These are phyloP conservation scores for Drosophila anomalipes DNA, from an alignment of 2,888 invertebrate genomes.

Conservation along the genomic window DNA sequence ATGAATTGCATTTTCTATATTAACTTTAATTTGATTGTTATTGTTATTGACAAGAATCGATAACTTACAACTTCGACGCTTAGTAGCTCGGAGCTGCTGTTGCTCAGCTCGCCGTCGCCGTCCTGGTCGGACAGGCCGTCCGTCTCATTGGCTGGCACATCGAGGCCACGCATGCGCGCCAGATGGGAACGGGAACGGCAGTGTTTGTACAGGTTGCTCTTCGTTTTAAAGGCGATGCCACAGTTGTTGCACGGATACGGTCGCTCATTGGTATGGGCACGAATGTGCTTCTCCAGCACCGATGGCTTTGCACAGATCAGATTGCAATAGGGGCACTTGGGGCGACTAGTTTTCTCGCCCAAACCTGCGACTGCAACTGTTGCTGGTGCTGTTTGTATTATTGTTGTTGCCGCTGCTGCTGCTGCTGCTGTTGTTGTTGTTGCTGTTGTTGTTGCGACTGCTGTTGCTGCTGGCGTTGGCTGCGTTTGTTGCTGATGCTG, in stretches of 20 bases:
- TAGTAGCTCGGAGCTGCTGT: slow-evolving; percentile 85
- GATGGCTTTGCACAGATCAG: slow-evolving; percentile 96
- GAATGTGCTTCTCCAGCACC: slow-evolving; percentile 96
- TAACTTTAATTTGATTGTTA: too few relatives aligned
- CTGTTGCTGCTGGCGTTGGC: slow-evolving; percentile 56
- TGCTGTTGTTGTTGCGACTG: slow-evolving; percentile 32
- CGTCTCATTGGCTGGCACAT: slow-evolving; percentile 87
- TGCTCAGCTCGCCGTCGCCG: slow-evolving; percentile 86
- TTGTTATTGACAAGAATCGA: too few relatives aligned
- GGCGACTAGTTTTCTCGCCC: slow-evolving; percentile 87
- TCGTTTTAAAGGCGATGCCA: slow-evolving; percentile 97
- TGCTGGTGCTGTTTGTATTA: slow-evolving; percentile 20
- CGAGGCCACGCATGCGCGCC: slow-evolving; percentile 88
- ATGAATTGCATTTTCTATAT: too few relatives aligned
- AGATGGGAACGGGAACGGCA: slow-evolving; percentile 91
- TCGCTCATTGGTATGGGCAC: slow-evolving; percentile 96
- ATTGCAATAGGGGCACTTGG: slow-evolving; percentile 95
- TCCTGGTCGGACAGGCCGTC: slow-evolving; percentile 88
- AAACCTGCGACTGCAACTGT: slow-evolving; percentile 13
- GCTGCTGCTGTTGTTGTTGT: slow-evolving; percentile 48
- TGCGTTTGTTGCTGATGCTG: slow-evolving; percentile 75
- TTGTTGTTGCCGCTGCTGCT: slow-evolving; percentile 43
- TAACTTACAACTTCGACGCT: slow-evolving; percentile 61
- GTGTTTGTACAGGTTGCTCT: slow-evolving; percentile 96
- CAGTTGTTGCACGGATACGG: slow-evolving; percentile 96